Evolutionary conservation across 2,888 invertebrate species (phyloP).

Genomic region (Lycaena phlaeas): DNA sequence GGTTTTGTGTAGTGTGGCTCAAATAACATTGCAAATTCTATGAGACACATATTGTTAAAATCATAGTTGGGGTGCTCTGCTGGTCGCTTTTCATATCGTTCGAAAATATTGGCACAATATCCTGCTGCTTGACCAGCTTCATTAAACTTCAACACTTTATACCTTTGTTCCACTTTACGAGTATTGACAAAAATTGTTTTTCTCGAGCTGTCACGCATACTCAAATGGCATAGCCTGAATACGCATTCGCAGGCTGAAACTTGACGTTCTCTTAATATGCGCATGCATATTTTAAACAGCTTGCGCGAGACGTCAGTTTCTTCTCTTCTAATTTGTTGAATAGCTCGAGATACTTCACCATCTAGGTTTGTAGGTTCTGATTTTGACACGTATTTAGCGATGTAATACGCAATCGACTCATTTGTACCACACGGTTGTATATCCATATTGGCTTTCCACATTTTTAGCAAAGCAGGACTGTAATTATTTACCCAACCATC

Average conservation of each 20-base stretch:
- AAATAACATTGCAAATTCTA: slow-evolving; percentile 22
- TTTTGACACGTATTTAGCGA: slow-evolving; percentile 14
- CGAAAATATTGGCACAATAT: slow-evolving; percentile 20
- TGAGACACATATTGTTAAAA: slow-evolving; percentile 20
- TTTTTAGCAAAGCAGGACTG: slow-evolving; percentile 21
- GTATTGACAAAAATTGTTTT: slow-evolving; percentile 11
- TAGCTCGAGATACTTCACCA: slow-evolving; percentile 12
- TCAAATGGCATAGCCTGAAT: slow-evolving; percentile 19
- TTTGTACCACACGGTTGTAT: slow-evolving; percentile 6
- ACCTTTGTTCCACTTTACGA: slow-evolving; percentile 23
- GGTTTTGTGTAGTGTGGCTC: slow-evolving; percentile 19
- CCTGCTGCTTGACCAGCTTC: slow-evolving; percentile 14
- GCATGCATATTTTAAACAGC: slow-evolving; percentile 26
- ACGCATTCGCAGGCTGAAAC: slow-evolving; percentile 27
- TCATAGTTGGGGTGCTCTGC: slow-evolving; percentile 19
- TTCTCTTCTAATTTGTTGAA: slow-evolving; percentile 16
- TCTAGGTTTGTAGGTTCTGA: slow-evolving; percentile 16
- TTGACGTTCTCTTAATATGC: slow-evolving; percentile 26
- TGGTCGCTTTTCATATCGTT: slow-evolving; percentile 22
- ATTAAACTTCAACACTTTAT: slow-evolving; percentile 24
- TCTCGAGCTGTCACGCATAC: slow-evolving; percentile 11
- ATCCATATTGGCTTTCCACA: slow-evolving; percentile 33
- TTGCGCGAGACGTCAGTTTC: slow-evolving; percentile 20
- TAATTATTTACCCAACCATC: slow-evolving; percentile 28
- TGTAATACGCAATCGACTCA: slow-evolving; percentile 1